These are phyloP conservation scores for Callosobruchus maculatus DNA, from an alignment of 2,888 invertebrate genomes.

Conservation along the genomic window DNA sequence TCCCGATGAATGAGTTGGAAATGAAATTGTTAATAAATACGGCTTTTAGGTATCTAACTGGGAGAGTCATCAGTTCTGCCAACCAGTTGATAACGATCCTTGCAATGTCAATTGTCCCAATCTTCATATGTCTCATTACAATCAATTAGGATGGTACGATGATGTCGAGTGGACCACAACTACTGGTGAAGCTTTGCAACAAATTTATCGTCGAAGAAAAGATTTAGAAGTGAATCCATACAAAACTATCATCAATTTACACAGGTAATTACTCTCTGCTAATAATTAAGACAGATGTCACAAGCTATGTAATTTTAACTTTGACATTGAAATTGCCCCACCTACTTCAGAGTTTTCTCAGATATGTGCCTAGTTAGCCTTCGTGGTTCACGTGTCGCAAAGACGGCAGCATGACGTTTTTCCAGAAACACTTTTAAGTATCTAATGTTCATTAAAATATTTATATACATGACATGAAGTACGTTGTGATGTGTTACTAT, in stretches of 20 bases:
- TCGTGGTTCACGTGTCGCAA: no score
- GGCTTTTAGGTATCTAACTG: not conserved
- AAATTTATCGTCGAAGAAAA: not conserved
- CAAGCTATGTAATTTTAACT: no score
- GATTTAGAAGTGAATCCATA: not conserved
- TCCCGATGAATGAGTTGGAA: no score
- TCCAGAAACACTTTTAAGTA: no score
- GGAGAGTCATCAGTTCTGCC: not conserved
- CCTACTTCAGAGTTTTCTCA: no score
- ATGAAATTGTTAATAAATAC: not conserved
- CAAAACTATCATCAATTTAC: not conserved
- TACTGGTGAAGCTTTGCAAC: not conserved
- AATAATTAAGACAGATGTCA: no score
- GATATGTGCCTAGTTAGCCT: no score
- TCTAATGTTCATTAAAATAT: no score
- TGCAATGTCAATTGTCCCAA: not conserved
- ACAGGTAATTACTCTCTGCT: not conserved
- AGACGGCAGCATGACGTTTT: no score
- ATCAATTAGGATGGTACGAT: not conserved
- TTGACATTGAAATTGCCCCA: no score
- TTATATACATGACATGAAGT: no score
- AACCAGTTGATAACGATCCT: constrained; percentile 3
- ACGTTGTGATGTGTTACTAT: no score
- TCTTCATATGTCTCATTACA: constrained; percentile 2
- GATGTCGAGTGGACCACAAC: constrained; percentile 1